Percentiles rank a stretch among this genome's conserved stretches.
These are phyloP conservation scores for Phoenicopterus ruber DNA, from an alignment of 2,113 vertebrate genomes.

Conservation along the genomic window DNA sequence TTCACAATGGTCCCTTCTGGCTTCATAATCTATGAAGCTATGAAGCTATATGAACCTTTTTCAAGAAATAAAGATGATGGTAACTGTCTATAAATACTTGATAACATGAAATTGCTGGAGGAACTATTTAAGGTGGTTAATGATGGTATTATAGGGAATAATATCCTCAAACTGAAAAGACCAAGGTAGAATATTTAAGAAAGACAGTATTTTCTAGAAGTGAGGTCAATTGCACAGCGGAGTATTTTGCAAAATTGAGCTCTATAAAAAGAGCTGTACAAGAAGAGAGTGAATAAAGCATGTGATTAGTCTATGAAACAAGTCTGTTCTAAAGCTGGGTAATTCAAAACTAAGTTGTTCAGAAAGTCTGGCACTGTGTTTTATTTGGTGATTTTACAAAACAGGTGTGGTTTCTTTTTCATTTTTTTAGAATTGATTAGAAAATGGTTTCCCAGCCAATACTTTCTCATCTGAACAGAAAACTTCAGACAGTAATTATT, in stretches of 20 bases:
- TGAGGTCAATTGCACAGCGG: constrained; percentile 35
- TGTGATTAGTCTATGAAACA: background rate
- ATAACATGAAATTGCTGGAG: constrained; percentile 57
- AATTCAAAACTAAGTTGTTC: background rate
- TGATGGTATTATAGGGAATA: constrained; percentile 46
- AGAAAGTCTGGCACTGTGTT: background rate
- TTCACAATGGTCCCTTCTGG: constrained; percentile 7
- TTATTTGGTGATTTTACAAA: background rate
- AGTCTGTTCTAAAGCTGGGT: background rate
- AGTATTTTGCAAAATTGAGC: constrained; percentile 51
- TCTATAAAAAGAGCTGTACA: constrained; percentile 21
- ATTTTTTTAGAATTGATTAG: background rate
- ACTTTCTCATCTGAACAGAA: background rate
- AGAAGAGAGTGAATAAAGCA: constrained; percentile 14
- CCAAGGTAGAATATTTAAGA: constrained; percentile 50
- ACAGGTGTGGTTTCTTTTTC: rapidly evolving
- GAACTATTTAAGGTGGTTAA: constrained; percentile 53
- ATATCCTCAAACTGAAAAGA: constrained; percentile 52
- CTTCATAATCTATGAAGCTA: constrained; percentile 9
- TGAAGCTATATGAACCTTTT: constrained; percentile 20
- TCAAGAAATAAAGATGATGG: constrained; percentile 41
- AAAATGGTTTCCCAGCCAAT: background rate
- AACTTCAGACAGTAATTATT: background rate
- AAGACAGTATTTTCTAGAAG: constrained; percentile 50
- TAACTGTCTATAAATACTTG: constrained; percentile 61